Conservation (phyloP, 2,888 invertebrate species). For the Drosophila sordidula region DNA sequence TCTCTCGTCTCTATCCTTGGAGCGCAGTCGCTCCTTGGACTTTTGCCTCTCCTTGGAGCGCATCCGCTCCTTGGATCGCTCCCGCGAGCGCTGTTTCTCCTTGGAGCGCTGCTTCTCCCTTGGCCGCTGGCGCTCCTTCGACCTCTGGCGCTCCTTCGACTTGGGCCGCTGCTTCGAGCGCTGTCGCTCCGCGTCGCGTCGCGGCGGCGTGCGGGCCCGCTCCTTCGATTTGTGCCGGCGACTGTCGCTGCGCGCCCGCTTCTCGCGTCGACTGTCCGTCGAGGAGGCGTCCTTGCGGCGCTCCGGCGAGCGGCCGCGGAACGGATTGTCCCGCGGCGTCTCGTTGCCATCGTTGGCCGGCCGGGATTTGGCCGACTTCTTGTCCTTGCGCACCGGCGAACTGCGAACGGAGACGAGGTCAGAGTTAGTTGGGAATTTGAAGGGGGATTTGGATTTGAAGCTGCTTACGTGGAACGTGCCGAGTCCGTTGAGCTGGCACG, state of each 20-base stretch:
- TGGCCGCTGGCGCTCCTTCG: constrained; percentile 46
- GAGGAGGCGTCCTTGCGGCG: constrained; percentile 63
- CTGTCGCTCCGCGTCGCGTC: constrained; percentile 12
- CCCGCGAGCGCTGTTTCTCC: constrained; percentile 12
- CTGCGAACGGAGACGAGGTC: constrained; percentile 39
- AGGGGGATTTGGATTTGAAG: background rate
- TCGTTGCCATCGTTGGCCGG: constrained; percentile 24
- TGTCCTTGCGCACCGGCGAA: constrained; percentile 57
- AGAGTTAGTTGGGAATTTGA: background rate
- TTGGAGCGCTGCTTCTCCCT: constrained; percentile 19
- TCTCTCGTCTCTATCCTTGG: constrained; percentile 43
- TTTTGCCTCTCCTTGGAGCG: constrained; percentile 23
- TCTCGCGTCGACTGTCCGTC: constrained; percentile 47
- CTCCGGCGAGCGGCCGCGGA: constrained; percentile 80
- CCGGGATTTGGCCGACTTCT: constrained; percentile 46
- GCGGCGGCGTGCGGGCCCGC: constrained; percentile 24
- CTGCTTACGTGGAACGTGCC: constrained; percentile 86
- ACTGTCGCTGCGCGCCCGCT: constrained; percentile 9
- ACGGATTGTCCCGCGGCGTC: constrained; percentile 64
- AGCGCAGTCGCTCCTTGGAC: constrained; percentile 5
- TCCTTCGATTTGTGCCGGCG: constrained; percentile 29
- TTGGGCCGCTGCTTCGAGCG: constrained; percentile 29
- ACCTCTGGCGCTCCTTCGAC: constrained; percentile 44
- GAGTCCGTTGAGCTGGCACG: constrained; percentile 86
- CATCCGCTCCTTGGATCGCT: constrained; percentile 20